Percentiles rank a stretch among this genome's conserved stretches.
Conservation (phyloP, 2,113 vertebrate species). For the Ornithorhynchus anatinus region DNA sequence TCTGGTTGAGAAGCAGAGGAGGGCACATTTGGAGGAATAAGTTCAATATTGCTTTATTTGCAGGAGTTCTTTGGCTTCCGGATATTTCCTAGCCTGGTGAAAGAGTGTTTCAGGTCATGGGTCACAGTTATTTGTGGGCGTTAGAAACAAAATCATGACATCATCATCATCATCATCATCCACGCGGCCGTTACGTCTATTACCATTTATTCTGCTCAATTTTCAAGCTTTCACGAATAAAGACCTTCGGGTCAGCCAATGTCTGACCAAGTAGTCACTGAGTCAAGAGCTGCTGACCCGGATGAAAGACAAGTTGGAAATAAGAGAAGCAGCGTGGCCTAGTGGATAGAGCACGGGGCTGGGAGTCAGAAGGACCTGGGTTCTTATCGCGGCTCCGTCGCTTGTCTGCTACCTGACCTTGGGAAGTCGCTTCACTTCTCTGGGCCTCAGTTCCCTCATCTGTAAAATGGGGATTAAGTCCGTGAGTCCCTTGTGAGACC, state of each 20-base stretch:
- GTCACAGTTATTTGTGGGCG: neutral
- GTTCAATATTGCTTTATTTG: neutral
- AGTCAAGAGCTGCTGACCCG: no score
- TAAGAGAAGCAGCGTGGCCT: no score
- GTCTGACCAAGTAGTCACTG: no score
- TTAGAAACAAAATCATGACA: neutral
- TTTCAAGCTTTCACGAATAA: neutral
- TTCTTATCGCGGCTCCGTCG: no score
- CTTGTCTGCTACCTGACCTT: no score
- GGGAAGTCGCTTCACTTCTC: no score
- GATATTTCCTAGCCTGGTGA: neutral
- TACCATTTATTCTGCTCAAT: neutral
- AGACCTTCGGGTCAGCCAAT: neutral
- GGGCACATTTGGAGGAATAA: neutral
- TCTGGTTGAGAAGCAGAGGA: conserved; percentile 4
- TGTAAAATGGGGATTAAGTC: no score
- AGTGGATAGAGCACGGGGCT: no score
- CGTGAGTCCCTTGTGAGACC: no score
- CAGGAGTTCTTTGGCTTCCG: conserved; percentile 9
- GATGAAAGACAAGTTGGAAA: no score
- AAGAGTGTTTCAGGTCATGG: neutral
- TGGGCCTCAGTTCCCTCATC: no score
- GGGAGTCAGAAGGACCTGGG: no score
- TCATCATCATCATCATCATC: neutral
- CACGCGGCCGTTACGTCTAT: neutral